These are phyloP conservation scores for Chamaea fasciata DNA, from an alignment of 2,113 vertebrate genomes.

Conservation along the genomic window DNA sequence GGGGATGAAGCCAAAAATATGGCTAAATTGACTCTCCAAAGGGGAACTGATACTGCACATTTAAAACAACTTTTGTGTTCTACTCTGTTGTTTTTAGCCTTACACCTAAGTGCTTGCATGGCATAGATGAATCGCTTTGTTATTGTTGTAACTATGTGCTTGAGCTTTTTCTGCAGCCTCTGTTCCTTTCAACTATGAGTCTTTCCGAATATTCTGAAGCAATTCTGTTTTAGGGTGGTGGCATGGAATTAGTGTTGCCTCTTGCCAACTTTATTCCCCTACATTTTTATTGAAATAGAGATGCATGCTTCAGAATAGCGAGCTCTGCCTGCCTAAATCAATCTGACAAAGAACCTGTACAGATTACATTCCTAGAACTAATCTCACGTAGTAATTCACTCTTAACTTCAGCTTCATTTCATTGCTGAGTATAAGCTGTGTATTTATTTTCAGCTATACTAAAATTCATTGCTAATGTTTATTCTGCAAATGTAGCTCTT, in stretches of 20 bases:
- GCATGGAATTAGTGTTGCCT: conserved; percentile 99
- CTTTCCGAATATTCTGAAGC: conserved; percentile 99
- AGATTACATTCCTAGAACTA: conserved; percentile 27
- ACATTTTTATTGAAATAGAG: conserved; percentile 82
- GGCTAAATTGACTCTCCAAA: neutral
- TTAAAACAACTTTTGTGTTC: conserved; percentile 74
- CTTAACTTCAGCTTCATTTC: conserved; percentile 16
- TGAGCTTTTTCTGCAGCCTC: conserved; percentile 89
- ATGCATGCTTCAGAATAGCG: conserved; percentile 91
- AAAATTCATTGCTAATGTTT: conserved; percentile 9
- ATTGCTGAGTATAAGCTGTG: conserved; percentile 8
- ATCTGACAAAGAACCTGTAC: neutral
- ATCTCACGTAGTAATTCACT: neutral
- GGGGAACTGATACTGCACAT: conserved; percentile 71
- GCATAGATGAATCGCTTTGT: conserved; percentile 73
- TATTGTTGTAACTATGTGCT: conserved; percentile 80
- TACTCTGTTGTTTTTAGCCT: conserved; percentile 68
- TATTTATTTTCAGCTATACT: neutral
- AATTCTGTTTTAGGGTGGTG: conserved; percentile 99
- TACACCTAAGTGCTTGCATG: conserved; percentile 78
- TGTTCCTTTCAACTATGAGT: conserved; percentile 85
- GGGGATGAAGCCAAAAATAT: neutral
- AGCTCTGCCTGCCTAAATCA: conserved; percentile 81
- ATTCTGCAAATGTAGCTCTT: neutral
- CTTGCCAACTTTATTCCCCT: conserved; percentile 91